Conservation (phyloP, 2,113 vertebrate genomes). For the Onychostruthus taczanowskii region DNA sequence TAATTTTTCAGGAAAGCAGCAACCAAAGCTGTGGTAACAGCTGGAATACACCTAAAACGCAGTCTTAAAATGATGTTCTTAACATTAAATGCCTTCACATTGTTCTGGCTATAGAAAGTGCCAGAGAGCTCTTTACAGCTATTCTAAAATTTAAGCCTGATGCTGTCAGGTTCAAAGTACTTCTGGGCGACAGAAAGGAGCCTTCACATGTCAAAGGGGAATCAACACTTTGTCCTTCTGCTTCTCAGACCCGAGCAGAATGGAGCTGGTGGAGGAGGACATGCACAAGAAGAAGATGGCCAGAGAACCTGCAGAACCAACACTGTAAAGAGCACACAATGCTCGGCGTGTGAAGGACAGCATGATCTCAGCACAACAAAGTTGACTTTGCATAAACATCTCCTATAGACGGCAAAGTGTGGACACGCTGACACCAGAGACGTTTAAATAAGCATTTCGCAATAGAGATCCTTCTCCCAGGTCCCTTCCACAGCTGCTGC, state of each 20-base stretch:
- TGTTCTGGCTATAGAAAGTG: neutral
- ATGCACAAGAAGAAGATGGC: neutral
- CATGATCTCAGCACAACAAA: neutral
- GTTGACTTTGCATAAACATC: neutral
- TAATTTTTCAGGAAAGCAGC: slow-evolving; percentile 15
- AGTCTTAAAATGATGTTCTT: neutral
- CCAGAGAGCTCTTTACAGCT: neutral
- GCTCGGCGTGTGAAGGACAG: neutral
- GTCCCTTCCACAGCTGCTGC: neutral
- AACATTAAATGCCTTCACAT: neutral
- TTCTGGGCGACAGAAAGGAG: neutral
- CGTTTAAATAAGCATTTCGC: neutral
- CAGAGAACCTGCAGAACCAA: neutral
- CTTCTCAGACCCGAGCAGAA: neutral
- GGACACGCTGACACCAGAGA: neutral
- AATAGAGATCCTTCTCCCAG: neutral
- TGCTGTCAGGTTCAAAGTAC: neutral
- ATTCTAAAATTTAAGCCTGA: neutral
- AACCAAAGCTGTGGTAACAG: slow-evolving; percentile 2
- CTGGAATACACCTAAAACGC: neutral
- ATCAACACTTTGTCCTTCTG: neutral
- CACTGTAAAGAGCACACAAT: neutral
- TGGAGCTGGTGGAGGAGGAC: neutral
- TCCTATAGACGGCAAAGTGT: neutral
- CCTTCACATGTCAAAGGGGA: neutral